Base-by-base conservation (phyloP, 2,888 invertebrate species). In the Coenonympha arcania region DNA sequence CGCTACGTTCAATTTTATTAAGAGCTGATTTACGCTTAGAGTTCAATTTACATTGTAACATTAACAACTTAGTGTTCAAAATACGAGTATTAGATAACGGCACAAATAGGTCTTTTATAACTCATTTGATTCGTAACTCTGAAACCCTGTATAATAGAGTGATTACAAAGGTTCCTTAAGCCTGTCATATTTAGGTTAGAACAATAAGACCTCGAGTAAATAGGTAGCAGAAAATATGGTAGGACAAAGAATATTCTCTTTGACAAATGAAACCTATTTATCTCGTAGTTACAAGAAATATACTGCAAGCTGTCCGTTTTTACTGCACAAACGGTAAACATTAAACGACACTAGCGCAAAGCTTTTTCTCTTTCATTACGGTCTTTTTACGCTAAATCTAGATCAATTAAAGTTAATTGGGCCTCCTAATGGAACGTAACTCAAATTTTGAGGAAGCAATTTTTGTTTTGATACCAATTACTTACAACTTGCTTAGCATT, bases 231-330 rank as follows among this genome's bases (percentile, higher is more conserved):
- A 30, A n/a, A 42, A 42, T 40, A 42, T 30, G 18, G 28, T 19
- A 6, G 42, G 18, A 30, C 28, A 30, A 42, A 42, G 42, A 30
- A 18, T 11, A 41, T 33, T 33, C 24, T 44, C 31, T 33, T 34
- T 43, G n/a, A 44, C 43, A 44, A 44, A 44, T 44, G 34, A 22
- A 44, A 33, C 22, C 33, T 44, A 44, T 44, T 44, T 44, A 24
- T 44, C 33, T 44, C 24, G 22, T 20, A 42, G 42, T 44, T 33
- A 44, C 43, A 34, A 44, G 33, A 44, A 34, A 44, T 44, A 44
- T 44, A 44, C 43, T 44, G 20, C 33, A 44, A 33, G 33, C 43
- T 34, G 33, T 44, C 43, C 43, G 43, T 44, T 44, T 44, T 44
- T 44, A 42, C 43, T 33, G 33, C 6, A 44, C 15, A 33, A 33